These are phyloP conservation scores for Engystomops pustulosus DNA, from an alignment of 2,113 vertebrate genomes.

Conservation along the genomic window DNA sequence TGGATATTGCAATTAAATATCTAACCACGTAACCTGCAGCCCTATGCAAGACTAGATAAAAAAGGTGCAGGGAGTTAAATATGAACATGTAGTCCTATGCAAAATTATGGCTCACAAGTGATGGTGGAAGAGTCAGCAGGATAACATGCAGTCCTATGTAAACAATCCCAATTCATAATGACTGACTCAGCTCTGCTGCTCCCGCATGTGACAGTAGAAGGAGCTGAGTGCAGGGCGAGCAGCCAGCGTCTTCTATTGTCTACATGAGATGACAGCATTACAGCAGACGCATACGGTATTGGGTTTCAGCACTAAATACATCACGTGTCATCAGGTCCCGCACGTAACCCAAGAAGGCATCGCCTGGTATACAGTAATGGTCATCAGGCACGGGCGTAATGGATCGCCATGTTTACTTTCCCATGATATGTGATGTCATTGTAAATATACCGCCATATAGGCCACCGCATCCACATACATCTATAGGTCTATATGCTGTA, in stretches of 20 bases:
- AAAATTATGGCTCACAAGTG: too few relatives aligned
- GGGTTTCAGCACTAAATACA: not conserved
- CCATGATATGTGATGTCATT: not conserved
- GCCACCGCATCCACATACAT: not conserved
- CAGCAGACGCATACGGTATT: conserved; percentile 5
- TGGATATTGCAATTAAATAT: too few relatives aligned
- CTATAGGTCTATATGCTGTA: not conserved
- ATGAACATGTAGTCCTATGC: not conserved
- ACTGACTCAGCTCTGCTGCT: not conserved
- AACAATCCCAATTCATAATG: not conserved
- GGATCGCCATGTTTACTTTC: not conserved
- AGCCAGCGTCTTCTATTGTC: not conserved
- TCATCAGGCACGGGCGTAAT: not conserved
- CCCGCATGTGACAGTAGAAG: not conserved
- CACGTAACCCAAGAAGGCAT: not conserved
- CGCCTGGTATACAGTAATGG: not conserved
- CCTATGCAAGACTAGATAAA: too few relatives aligned
- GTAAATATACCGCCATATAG: not conserved
- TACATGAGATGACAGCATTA: not conserved
- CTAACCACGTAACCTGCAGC: too few relatives aligned
- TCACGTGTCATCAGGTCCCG: not conserved
- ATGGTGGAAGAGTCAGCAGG: not conserved
- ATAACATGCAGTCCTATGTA: not conserved
- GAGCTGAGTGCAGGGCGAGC: not conserved
- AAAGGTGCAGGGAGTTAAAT: too few relatives aligned